These are phyloP conservation scores for Brienomyrus brachyistius DNA, from an alignment of 2,113 vertebrate genomes.

Conservation along the genomic window DNA sequence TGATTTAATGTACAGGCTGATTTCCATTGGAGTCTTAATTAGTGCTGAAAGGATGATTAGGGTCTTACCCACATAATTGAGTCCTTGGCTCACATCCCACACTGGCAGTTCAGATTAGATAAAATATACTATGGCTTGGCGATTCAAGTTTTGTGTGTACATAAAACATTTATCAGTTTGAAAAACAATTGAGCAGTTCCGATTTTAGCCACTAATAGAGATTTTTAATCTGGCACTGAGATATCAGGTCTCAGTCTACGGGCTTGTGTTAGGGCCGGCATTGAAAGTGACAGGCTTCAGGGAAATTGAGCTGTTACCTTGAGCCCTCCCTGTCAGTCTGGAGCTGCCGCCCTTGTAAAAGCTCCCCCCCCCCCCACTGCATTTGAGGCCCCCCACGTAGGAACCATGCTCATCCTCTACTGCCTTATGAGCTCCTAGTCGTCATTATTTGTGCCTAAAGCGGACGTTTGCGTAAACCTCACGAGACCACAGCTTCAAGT, in stretches of 20 bases:
- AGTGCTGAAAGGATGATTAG: neutral
- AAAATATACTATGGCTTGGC: neutral
- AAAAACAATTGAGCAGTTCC: neutral
- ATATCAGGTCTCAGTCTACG: neutral
- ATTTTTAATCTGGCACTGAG: neutral
- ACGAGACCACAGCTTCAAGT: neutral
- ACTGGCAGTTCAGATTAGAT: neutral
- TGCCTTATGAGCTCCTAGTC: neutral
- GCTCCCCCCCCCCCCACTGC: neutral
- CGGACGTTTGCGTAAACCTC: neutral
- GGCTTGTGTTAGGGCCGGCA: neutral
- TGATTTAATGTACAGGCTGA: neutral
- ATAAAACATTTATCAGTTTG: neutral
- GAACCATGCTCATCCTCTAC: neutral
- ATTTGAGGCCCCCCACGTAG: neutral
- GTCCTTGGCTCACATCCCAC: neutral
- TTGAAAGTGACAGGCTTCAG: neutral
- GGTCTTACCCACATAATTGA: neutral
- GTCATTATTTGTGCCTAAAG: neutral
- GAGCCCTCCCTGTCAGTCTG: neutral
- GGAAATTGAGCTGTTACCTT: neutral
- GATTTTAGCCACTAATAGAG: neutral
- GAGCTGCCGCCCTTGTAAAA: neutral
- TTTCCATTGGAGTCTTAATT: slow-evolving; percentile 11
- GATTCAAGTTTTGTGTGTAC: neutral